These are phyloP conservation scores for Drosophila sechellia DNA, from an alignment of 1,140 invertebrate genomes.

Conservation along the genomic window DNA sequence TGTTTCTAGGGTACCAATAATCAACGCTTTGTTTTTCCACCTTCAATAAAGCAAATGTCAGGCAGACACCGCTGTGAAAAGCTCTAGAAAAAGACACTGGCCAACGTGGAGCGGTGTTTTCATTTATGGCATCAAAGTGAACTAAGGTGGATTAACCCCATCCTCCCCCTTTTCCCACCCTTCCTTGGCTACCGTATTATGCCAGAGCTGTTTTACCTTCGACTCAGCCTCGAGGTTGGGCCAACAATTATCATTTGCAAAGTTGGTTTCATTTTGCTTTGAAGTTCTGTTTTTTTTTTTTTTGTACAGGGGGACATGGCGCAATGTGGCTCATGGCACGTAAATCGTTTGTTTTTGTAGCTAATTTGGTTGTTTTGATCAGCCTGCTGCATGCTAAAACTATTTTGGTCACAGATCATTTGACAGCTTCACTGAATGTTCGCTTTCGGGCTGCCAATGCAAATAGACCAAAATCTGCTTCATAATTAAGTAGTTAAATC, in stretches of 20 bases:
- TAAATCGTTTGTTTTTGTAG: constrained; percentile 24
- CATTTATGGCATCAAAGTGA: constrained; percentile 63
- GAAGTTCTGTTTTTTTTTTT: constrained; percentile 21
- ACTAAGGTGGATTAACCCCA: constrained; percentile 15
- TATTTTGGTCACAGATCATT: constrained; percentile 48
- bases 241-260: constrained; percentile 54
- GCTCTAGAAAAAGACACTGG: constrained; percentile 33
- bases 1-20: constrained; percentile 38
- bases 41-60: constrained; percentile 13
- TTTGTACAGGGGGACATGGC: constrained; percentile 47
- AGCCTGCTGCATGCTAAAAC: constrained; percentile 30
- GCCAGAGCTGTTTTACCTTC: constrained; percentile 39
- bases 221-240: constrained; percentile 14
- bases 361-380: constrained; percentile 28
- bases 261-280: constrained; percentile 43
- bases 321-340: constrained; percentile 54
- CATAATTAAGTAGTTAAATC: constrained; percentile 71
- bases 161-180: constrained; percentile 10
- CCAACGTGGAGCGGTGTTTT: constrained; percentile 26
- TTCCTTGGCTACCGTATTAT: constrained; percentile 10
- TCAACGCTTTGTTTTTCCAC: constrained; percentile 37
- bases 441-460: constrained; percentile 50
- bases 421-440: constrained; percentile 67
- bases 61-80: constrained; percentile 39
- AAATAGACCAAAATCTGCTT: constrained; percentile 60